Percentiles rank a stretch among this genome's conserved stretches.
These are phyloP conservation scores for Mallateleia sp. DNA, from an alignment of 2,888 invertebrate genomes.

Conservation along the genomic window DNA sequence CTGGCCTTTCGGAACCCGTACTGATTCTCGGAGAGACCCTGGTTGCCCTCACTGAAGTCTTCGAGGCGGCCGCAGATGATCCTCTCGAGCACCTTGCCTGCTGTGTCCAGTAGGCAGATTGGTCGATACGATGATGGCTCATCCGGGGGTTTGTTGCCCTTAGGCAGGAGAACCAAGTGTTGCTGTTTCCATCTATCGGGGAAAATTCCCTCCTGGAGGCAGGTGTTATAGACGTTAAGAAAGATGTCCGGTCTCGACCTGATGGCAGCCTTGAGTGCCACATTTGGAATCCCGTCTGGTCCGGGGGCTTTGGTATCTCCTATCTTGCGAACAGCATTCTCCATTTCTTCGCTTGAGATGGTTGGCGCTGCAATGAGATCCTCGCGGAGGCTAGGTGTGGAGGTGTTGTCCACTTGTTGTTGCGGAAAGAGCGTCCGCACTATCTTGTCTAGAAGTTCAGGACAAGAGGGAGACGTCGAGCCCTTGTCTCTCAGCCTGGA, in stretches of 20 bases:
- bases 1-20: slow-evolving; percentile 45
- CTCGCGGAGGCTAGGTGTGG: too few relatives aligned
- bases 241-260: neutral
- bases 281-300: slow-evolving; percentile 24
- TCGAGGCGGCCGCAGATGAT: slow-evolving; percentile 21
- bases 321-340: neutral
- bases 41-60: too few relatives aligned
- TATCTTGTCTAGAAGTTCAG: slow-evolving; percentile 60
- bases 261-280: neutral
- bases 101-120: neutral
- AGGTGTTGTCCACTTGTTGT: slow-evolving; percentile 30
- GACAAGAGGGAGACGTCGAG: slow-evolving; percentile 53
- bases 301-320: slow-evolving; percentile 7
- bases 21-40: too few relatives aligned
- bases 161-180: neutral
- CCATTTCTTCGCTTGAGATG: neutral
- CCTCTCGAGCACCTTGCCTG: slow-evolving; percentile 22
- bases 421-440: slow-evolving; percentile 64
- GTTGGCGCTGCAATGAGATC: neutral
- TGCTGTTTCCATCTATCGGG: neutral
- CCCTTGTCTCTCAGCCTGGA: slow-evolving; percentile 37
- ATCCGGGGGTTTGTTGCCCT: neutral
- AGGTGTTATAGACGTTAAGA: slow-evolving; percentile 2
- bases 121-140: neutral
- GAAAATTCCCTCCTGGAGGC: neutral